Base-by-base conservation (phyloP, 2,113 vertebrate genomes). In the Chloropsis cyanopogon region DNA sequence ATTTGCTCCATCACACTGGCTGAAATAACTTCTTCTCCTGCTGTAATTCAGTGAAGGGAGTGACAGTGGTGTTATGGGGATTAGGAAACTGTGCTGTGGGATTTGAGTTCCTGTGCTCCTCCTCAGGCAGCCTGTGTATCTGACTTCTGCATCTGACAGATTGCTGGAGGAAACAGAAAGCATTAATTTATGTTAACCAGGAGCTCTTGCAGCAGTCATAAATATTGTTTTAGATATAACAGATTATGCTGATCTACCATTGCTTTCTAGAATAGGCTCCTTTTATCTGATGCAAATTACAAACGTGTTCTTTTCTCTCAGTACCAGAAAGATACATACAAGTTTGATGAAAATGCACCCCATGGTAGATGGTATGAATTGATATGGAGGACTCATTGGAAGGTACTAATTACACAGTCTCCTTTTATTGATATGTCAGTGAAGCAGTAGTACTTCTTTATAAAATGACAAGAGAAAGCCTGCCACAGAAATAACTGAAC, bases 31-130 rank as follows among this genome's bases (percentile, higher is more conserved):
- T 69, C 6, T n/a, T 26, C 26, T 68, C 7, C 37, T 46, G 20
- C 20, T 20, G 9, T 26, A 3, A 42, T 79, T 66, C 56, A 47
- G 39, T n/a, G 61, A 14, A 50, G n/a, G 49, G 39, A 18, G 12
- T 3, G 11, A 23, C 0, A 2, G 33, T 6, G 14, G 10, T 33
- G 16, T n/a, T 39, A 8, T 0, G 5, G 25, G 47, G 19, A 63
- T 79, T 68, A 39, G 28, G 33, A 50, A 46, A 33, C 6, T 7
- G 7, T 2, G 0, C 9, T 46, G 35, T 26, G 78, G 35, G 56
- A 14, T 73, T 54, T 16, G 25, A 33, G 25, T n/a, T 82, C 16
- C 60, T 21, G 1, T 46, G 33, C 14, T 57, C 39, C n/a, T 84
- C 78, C 61, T 90, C 49, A 46, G 60, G 50, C 25, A 37, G 5